Conservation (phyloP, 2,113 vertebrate genomes). For the Petromus typicus region DNA sequence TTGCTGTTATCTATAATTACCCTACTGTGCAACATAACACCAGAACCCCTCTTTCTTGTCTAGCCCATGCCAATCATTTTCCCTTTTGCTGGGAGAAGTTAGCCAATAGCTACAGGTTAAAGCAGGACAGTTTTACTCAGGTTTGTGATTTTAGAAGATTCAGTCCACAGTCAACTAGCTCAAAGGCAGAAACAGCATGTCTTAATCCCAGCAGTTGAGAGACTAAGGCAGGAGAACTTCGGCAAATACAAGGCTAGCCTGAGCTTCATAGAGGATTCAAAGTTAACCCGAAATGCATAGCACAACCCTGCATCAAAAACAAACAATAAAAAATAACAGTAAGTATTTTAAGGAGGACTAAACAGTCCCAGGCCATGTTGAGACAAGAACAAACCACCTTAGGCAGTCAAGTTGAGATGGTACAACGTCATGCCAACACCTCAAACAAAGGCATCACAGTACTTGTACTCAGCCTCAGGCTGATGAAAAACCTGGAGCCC, state of each 20-base stretch:
- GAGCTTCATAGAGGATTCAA: background rate
- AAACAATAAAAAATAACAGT: background rate
- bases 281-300: background rate
- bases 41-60: background rate
- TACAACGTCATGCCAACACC: background rate
- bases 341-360: background rate
- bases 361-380: background rate
- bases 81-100: background rate
- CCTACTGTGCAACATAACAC: background rate
- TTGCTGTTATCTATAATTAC: background rate
- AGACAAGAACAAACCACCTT: background rate
- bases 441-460: background rate
- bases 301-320: background rate
- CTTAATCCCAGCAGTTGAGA: background rate
- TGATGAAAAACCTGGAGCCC: background rate
- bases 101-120: background rate
- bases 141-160: background rate
- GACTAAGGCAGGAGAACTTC: background rate
- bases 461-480: no score
- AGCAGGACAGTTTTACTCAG: background rate
- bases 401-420: fast-evolving
- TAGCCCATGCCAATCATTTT: background rate
- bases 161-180: background rate
- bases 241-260: background rate
- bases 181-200: background rate